phyloP scores from a whole-genome alignment of 2,888 invertebrate genomes.

The Cyaniris semiargus region DNA sequence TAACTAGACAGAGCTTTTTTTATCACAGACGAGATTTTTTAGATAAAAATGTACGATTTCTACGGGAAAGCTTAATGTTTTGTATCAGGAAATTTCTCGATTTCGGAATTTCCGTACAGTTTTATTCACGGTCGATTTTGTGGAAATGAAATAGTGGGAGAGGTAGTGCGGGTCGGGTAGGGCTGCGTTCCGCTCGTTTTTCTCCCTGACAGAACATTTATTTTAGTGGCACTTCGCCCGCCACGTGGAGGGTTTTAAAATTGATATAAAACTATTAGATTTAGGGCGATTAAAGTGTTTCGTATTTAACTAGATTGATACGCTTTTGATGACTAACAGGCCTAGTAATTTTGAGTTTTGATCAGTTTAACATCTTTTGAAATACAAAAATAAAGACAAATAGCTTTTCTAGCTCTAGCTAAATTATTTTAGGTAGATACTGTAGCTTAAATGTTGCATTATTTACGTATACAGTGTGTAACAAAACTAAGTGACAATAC shows the following conservation, averaged over 20 bases:
- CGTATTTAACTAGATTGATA: background rate
- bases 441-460: no score
- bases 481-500: no score
- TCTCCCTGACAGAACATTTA: conserved; percentile 78
- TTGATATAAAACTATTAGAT: conserved; percentile 65
- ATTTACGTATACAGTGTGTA: no score
- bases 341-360: background rate
- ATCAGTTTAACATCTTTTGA: background rate
- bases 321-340: background rate
- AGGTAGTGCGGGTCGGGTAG: conserved; percentile 47
- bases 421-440: no score
- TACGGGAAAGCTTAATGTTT: background rate
- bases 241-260: conserved; percentile 69
- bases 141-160: conserved; percentile 53
- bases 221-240: conserved; percentile 72
- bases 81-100: background rate
- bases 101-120: conserved; percentile 30
- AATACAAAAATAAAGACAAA: background rate
- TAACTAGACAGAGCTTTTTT: no score
- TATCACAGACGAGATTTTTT: no score
- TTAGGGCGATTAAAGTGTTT: conserved; percentile 48
- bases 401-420: background rate
- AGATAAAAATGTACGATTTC: background rate
- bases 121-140: conserved; percentile 54
- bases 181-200: conserved; percentile 67